These are phyloP conservation scores for Ambastaia sidthimunki DNA, from an alignment of 2,797 vertebrate genomes.

Conservation along the genomic window DNA sequence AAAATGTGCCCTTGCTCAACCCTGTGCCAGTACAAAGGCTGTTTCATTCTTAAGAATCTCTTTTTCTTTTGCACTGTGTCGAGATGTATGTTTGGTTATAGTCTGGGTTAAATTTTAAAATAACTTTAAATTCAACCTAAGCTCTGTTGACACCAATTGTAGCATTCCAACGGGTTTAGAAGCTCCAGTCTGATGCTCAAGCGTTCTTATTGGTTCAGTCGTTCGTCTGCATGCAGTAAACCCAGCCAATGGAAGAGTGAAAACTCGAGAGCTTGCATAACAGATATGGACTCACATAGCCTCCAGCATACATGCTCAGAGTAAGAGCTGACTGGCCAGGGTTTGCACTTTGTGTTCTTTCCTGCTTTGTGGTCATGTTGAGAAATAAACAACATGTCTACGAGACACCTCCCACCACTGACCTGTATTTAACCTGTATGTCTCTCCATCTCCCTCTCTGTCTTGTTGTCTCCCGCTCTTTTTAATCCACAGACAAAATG, in stretches of 20 bases:
- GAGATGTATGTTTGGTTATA: neutral
- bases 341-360: neutral
- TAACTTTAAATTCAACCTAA: too few species aligned
- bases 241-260: neutral
- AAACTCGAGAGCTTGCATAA: neutral
- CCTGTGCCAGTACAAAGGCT: conserved; percentile 6
- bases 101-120: neutral
- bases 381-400: neutral
- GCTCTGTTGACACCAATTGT: too few species aligned
- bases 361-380: neutral
- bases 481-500: conserved; percentile 2
- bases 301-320: neutral
- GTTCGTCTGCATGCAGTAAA: neutral
- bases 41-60: neutral
- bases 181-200: too few species aligned
- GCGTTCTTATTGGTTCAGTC: too few species aligned
- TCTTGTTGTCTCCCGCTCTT: neutral
- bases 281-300: neutral
- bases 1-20: conserved; percentile 1
- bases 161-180: too few species aligned
- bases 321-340: neutral
- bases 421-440: conserved; percentile 5
- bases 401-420: conserved; percentile 8
- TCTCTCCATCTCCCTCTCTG: conserved; percentile 8
- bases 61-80: neutral